These are phyloP conservation scores for Ophiothrix spiculata DNA, from an alignment of 35 echinoderm and acorn worm species.

Conservation along the genomic window DNA sequence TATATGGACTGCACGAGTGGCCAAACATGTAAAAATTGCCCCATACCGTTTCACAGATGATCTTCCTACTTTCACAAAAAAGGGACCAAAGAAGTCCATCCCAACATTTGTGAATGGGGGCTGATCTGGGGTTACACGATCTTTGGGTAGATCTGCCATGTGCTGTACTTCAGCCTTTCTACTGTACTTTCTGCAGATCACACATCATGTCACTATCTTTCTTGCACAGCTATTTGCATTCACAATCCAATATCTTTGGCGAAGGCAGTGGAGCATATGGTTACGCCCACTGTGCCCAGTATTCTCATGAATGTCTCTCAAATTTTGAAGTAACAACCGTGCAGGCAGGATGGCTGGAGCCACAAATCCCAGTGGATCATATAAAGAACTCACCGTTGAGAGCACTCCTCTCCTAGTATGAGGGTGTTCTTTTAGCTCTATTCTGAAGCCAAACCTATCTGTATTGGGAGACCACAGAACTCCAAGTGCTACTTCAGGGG, in stretches of 20 bases:
- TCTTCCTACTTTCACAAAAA: slow-evolving; percentile 49
- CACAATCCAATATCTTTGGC: slow-evolving; percentile 47
- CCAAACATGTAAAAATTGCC: slow-evolving; percentile 59
- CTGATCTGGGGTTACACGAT: slow-evolving; percentile 37
- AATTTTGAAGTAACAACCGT: not conserved
- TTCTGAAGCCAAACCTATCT: slow-evolving; percentile 3
- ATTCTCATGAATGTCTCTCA: slow-evolving; percentile 47
- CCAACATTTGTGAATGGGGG: slow-evolving; percentile 54
- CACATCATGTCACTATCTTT: slow-evolving; percentile 31
- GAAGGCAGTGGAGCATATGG: slow-evolving; percentile 17
- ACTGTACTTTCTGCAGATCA: slow-evolving; percentile 47
- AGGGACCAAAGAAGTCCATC: slow-evolving; percentile 56
- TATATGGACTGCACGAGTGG: slow-evolving; percentile 52
- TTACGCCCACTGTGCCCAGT: slow-evolving; percentile 47
- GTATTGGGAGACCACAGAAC: not conserved
- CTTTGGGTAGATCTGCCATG: slow-evolving; percentile 55
- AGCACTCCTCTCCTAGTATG: slow-evolving; percentile 45
- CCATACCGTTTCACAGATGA: slow-evolving; percentile 62
- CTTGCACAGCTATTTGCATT: slow-evolving; percentile 20
- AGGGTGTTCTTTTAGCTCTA: slow-evolving; percentile 14
- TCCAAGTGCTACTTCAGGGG: slow-evolving; percentile 21
- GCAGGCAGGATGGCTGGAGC: slow-evolving; percentile 19
- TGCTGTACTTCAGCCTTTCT: slow-evolving; percentile 41
- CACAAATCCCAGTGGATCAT: slow-evolving; percentile 37
- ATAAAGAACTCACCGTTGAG: slow-evolving; percentile 41